Conservation (phyloP, 2,113 vertebrate genomes). For the Nothobranchius furzeri region DNA sequence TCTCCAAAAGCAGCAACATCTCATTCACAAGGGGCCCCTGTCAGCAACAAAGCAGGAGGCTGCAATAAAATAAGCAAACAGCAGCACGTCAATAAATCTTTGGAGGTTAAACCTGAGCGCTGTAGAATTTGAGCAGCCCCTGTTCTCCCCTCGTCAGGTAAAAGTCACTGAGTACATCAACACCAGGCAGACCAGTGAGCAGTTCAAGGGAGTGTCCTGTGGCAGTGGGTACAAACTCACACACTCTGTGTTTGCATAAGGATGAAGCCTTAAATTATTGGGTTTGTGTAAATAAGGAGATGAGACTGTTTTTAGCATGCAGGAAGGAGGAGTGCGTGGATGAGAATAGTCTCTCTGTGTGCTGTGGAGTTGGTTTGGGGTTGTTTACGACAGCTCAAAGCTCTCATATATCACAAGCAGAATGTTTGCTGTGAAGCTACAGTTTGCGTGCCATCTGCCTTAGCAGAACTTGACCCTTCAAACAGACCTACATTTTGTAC, state of each 20-base stretch:
- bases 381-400: constrained; percentile 70
- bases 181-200: constrained; percentile 38
- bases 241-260: constrained; percentile 63
- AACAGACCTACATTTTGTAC: constrained; percentile 69
- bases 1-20: constrained; percentile 75
- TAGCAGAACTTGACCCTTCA: constrained; percentile 61
- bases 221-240: constrained; percentile 42
- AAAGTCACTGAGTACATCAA: constrained; percentile 70
- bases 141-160: constrained; percentile 54
- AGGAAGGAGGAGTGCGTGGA: constrained; percentile 59
- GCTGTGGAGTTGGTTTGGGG: constrained; percentile 53
- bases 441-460: constrained; percentile 74
- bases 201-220: constrained; percentile 43
- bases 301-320: constrained; percentile 74
- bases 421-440: constrained; percentile 72
- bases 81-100: constrained; percentile 77
- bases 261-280: constrained; percentile 69
- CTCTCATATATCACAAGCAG: constrained; percentile 68
- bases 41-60: constrained; percentile 79
- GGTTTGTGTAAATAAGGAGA: constrained; percentile 74
- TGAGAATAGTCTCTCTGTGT: constrained; percentile 69
- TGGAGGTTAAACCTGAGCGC: constrained; percentile 73
- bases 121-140: constrained; percentile 60
- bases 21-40: constrained; percentile 77
- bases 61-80: constrained; percentile 78